These are phyloP conservation scores for Holcopasites calliopsidis DNA, from an alignment of 1,140 invertebrate species.

Conservation along the genomic window DNA sequence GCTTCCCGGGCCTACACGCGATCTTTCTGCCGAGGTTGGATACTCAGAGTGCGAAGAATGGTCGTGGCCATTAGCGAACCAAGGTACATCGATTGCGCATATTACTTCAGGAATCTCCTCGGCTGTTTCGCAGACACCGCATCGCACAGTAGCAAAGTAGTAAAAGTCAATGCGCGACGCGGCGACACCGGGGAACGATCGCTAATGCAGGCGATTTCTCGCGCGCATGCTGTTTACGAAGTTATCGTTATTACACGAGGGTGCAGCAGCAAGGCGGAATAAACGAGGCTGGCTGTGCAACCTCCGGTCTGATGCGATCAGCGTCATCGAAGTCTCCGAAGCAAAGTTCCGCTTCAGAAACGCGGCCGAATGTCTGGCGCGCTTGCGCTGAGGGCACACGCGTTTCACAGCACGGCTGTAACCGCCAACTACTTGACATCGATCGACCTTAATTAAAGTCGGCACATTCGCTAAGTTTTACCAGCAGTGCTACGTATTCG, in stretches of 20 bases:
- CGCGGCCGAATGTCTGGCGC: slow-evolving; percentile 12
- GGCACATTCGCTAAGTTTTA: slow-evolving; percentile 43
- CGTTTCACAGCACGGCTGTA: slow-evolving; percentile 22
- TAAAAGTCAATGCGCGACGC: no score
- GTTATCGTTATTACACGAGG: slow-evolving; percentile 24
- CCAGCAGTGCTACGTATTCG: not conserved
- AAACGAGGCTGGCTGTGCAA: slow-evolving; percentile 13
- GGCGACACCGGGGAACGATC: not conserved
- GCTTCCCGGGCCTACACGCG: no score
- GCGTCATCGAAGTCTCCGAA: slow-evolving; percentile 37
- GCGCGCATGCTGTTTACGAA: no score
- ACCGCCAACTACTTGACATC: slow-evolving; percentile 46
- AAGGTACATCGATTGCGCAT: no score
- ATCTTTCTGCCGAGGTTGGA: no score
- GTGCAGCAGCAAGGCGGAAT: slow-evolving; percentile 22
- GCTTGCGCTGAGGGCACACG: not conserved
- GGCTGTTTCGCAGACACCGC: no score
- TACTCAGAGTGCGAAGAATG: no score
- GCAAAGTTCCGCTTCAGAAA: slow-evolving; percentile 35
- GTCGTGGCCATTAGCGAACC: no score
- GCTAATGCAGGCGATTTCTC: not conserved
- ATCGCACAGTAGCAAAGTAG: no score
- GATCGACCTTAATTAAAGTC: slow-evolving; percentile 50
- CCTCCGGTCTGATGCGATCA: slow-evolving; percentile 36
- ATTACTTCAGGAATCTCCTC: no score